Base-by-base conservation (phyloP, 2,797 vertebrate species). In the Anniella stebbinsi region DNA sequence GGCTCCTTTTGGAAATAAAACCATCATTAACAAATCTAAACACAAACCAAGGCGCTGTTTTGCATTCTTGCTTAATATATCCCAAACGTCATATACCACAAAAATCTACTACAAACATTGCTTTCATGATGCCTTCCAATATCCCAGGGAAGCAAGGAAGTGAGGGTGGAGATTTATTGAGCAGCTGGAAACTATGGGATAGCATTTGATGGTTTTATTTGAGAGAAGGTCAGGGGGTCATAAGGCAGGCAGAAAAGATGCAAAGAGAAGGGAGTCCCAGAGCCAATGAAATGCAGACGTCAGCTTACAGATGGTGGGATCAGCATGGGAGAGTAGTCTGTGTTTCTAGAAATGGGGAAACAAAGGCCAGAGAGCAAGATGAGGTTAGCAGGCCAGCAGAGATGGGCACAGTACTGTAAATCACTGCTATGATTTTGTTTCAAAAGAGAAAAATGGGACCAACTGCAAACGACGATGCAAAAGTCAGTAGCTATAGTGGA, bases 191-290 rank as follows among this genome's bases (percentile, higher is more conserved):
- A 91, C 69, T 51, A 91, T 57, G 57, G 93, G 88, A 73, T 54
- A 94, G 70, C 78, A 88, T 92, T 92, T 92, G 90, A 95, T 93
- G 94, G 88, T 93, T 97, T 96, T 93, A 93, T 96, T 94, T 92
- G 89, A 88, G 36, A 66, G 72, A 94, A 96, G 87, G 92, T 93
- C 92, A 96, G 10, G 60, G 57, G 92, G 87, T 96, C 93, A 92
- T 73, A 77, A 86, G 78, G 82, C 81, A 88, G 30, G 9, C 85
- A 91, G 63, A 94, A 93, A 92, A 91, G 87, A 95, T 75, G 76
- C 41, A 81, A 92, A 92, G 92, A 75, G 75, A 91, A 94, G 78
- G 89, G 83, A 93, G 18, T 2, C 76, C 41, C 0, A 4, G 77
- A 93, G 33, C 90, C 72, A 92, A 87, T 93, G 91, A 94, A 90